A percentile compares a stretch with the other conserved stretches of the same genome.
These are phyloP conservation scores for Unio delphinus DNA, from an alignment of 2,888 invertebrate genomes.

Conservation along the genomic window DNA sequence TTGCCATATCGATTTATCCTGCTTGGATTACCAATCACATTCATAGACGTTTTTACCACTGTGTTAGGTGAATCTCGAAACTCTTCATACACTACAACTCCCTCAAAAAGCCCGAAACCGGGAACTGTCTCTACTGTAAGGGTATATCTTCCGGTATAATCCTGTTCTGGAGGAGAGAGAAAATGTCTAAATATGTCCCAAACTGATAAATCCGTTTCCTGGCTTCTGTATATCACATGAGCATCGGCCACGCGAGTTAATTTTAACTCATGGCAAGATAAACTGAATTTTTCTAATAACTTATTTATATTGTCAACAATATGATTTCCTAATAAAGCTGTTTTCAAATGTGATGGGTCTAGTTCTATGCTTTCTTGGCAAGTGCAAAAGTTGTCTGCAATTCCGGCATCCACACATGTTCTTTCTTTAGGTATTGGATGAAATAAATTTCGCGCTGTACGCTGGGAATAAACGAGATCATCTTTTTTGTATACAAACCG, in stretches of 20 bases:
- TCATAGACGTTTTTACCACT: constrained; percentile 64
- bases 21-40: constrained; percentile 78
- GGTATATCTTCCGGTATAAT: constrained; percentile 71
- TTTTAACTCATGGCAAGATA: too few species aligned
- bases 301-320: constrained; percentile 80
- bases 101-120: constrained; percentile 83
- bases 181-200: constrained; percentile 5
- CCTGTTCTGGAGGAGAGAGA: constrained; percentile 9
- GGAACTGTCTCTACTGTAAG: constrained; percentile 79
- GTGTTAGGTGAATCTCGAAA: too few species aligned
- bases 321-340: constrained; percentile 76
- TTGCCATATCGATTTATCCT: constrained; percentile 70
- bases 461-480: background rate
- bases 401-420: constrained; percentile 83
- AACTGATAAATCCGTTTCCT: constrained; percentile 5
- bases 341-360: constrained; percentile 74
- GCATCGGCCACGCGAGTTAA: too few species aligned
- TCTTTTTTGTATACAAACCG: constrained; percentile 11
- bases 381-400: constrained; percentile 89
- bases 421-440: constrained; percentile 80
- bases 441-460: constrained; percentile 78
- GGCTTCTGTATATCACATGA: background rate
- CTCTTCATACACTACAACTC: constrained; percentile 77
- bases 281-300: constrained; percentile 72
- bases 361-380: constrained; percentile 81